Base-by-base conservation (phyloP, 2,888 invertebrate species). In the Pardosa pseudoannulata region DNA sequence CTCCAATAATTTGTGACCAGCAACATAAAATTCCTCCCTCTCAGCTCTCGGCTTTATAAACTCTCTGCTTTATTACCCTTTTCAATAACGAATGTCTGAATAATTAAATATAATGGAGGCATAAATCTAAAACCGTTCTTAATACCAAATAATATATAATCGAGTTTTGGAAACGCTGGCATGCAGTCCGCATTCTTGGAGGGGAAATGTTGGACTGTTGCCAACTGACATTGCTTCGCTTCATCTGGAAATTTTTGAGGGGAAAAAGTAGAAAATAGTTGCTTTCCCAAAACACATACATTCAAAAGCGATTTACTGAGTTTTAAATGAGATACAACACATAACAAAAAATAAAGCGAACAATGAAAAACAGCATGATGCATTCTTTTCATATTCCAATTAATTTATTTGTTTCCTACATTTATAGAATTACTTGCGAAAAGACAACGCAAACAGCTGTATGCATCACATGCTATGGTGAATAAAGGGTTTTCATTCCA, bases 51-150 rank as follows among this genome's bases (percentile, higher is more conserved):
- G 56, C 6, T 56, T 56, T 56, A 23, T 56, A 23, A 56, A 19
- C 56, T 56, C 56, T 23, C 7, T 46, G n/a, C 9, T 46, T 46
- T 46, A 46, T 16, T 6, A 46, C 46, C 56, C 56, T 56, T 23
- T 56, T 19, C 13, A 19, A 56, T 56, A 56, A 23, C 23, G 56
- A 23, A 23, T 56, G 19, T 56, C 56, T 56, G 56, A 56, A 56
- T 56, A 56, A 56, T 56, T 56, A 56, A 56, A 56, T 56, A 23
- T 56, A 56, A 56, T 56, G 56, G 56, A 56, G 23, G 56, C 56
- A 56, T 56, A 56, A 56, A 56, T 56, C 56, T 23, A 23, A 56
- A 23, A 56, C 56, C 11, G 23, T 23, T 23, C 56, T 56, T 56
- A 2, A 56, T 23, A 6, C 23, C 23, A 11, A 56, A 56, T 56